Conservation (phyloP, 1,140 invertebrate genomes). For the Megalonaias nervosa region DNA sequence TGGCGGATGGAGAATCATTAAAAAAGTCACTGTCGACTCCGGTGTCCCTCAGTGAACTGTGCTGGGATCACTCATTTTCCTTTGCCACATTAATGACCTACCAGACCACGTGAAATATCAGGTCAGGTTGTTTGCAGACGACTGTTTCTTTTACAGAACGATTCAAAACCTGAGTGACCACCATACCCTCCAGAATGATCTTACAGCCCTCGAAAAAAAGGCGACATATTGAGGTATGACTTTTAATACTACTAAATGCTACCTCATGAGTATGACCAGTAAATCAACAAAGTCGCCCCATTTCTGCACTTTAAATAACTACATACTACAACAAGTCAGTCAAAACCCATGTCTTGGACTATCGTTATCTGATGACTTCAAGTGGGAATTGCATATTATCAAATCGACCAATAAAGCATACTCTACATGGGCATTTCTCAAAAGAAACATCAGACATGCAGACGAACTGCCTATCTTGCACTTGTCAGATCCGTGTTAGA, state of each 20-base stretch:
- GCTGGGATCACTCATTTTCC: background rate
- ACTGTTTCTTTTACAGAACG: slow-evolving; percentile 19
- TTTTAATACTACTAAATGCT: slow-evolving; percentile 20
- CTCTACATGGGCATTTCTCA: slow-evolving; percentile 1
- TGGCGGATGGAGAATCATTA: background rate
- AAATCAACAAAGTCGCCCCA: no score
- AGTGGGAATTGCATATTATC: no score
- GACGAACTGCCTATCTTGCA: no score
- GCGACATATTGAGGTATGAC: slow-evolving; percentile 2
- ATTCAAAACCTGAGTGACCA: slow-evolving; percentile 18
- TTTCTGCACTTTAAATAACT: no score
- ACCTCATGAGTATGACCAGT: background rate
- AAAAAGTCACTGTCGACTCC: background rate
- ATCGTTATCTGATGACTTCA: slow-evolving; percentile 8
- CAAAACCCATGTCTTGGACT: background rate
- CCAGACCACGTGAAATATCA: slow-evolving; percentile 25
- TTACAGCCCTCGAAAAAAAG: slow-evolving; percentile 21
- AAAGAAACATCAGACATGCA: background rate
- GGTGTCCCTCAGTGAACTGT: slow-evolving; percentile 5
- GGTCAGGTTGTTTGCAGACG: slow-evolving; percentile 31
- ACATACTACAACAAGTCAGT: slow-evolving; percentile 15
- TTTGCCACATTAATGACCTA: slow-evolving; percentile 39
- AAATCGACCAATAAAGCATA: background rate
- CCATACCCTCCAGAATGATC: slow-evolving; percentile 3
- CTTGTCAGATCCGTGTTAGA: no score